Base-by-base conservation (phyloP, 2,888 invertebrate genomes). In the Euclidia mi region DNA sequence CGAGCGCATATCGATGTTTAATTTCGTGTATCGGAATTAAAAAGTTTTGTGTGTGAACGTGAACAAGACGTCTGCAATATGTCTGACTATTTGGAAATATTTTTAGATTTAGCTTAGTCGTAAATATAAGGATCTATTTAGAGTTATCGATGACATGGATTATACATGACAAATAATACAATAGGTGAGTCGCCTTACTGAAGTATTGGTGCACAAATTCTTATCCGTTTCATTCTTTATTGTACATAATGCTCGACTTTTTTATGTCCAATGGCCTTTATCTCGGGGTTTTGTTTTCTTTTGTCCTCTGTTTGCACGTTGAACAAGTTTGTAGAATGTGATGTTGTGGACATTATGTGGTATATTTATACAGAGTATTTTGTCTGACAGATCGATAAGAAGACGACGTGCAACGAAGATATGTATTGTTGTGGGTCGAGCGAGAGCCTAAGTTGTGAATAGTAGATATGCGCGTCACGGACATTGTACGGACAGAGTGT, bases 81-180 rank as follows among this genome's bases (percentile, higher is more conserved):
- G 94, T 94, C 94, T 90, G 94, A 94, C 94, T 89, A 92, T 92
- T 93, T 94, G 85, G 91, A 91, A 93, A 94, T 94, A 94, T 94
- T 92, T 94, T 94, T 94, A 94, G 93, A 92, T 85, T 89, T 88
- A 89, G 82, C 82, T 73, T 90, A 85, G 81, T 85, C 77, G 77
- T 88, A 85, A 81, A 83, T 85, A 85, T 78, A 82, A 74, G 67
- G 71, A 81, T 68, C 77, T 81, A 82, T 82, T 79, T 76, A 81
- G 61, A 80, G 75, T 80, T 80, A 80, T 84, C 61, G 74, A 84
- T 87, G 87, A 79, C 80, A 92, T 93, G 92, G 90, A 92, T 78
- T 82, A 85, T 81, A 91, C 82, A 86, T 92, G 85, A 92, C 82
- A 88, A 78, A 79, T 68, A 82, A 78, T 81, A 77, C 66, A 82